Base-by-base conservation (phyloP, 2,113 vertebrate genomes). In the Saccopteryx bilineata region DNA sequence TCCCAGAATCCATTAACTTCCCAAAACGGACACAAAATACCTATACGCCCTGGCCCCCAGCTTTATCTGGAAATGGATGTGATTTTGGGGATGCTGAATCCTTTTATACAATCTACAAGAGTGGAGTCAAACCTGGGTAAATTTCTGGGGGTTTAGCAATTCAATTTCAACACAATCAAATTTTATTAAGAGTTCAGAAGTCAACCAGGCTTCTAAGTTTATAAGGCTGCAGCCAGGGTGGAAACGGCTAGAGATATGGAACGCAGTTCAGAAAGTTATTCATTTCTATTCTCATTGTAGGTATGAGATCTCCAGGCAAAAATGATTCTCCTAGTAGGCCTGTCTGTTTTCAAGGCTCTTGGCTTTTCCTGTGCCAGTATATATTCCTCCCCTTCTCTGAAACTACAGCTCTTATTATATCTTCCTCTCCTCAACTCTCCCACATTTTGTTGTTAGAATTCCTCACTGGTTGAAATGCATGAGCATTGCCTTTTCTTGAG, bases 121-220 rank as follows among this genome's bases (percentile, higher is more conserved):
- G 68, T 48, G 9, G 75, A 93, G 88, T 97, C 93, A 96, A 93
- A 69, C 12, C 48, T 93, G 84, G 91, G 82, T 90, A 91, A 96
- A 13, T 96, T 96, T 88, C 83, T 93, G 54, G 84, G 56, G 80
- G 61, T 87, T 90, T 96, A 96, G 79, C 71, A 95, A 93, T 94
- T 94, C 74, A 78, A 56, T 93, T 94, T 94, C 33, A 89, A 63
- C 3, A 31, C 69, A 88, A 80, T 76, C 71, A 97, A 93, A 95
- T 91, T 92, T 97, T 96, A 96, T 89, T 95, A 96, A 95, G 92
- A 82, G 93, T 46, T 0, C 12, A 91, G 39, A 80, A 95, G 93
- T 91, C 95, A 97, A 56, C 56, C 19, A 63, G 61, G 52, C n/a
- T 96, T 95, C 54, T 4, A 28, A 63, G 79, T 87, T 56, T 94